These are phyloP conservation scores for Myzus persicae DNA, from an alignment of 1,140 invertebrate genomes.

Conservation along the genomic window DNA sequence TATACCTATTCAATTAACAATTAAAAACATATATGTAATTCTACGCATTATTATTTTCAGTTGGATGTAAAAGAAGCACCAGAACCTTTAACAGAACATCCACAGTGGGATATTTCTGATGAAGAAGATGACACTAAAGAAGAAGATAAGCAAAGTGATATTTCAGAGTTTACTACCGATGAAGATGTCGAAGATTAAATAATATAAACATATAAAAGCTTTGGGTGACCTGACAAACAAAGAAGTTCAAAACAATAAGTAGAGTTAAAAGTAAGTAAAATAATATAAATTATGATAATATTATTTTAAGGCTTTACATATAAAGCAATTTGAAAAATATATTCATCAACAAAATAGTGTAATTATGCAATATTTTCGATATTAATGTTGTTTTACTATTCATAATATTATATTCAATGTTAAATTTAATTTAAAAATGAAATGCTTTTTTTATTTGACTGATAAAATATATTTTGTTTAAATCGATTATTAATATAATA, in stretches of 20 bases:
- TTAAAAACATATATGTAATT: background rate
- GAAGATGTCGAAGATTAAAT: conserved; percentile 71
- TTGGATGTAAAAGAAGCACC: conserved; percentile 95
- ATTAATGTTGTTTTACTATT: conserved; percentile 16
- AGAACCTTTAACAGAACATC: conserved; percentile 87
- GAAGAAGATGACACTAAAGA: conserved; percentile 82
- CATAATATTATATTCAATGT: conserved; percentile 16
- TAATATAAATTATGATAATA: conserved; percentile 25
- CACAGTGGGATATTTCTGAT: conserved; percentile 95
- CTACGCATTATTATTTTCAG: conserved; percentile 65
- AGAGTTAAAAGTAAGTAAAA: conserved; percentile 36
- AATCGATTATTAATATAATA: conserved; percentile 9
- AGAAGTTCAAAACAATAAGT: conserved; percentile 50
- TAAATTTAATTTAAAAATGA: conserved; percentile 13
- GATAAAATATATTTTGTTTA: conserved; percentile 36
- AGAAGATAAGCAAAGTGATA: conserved; percentile 73
- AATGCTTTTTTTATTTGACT: conserved; percentile 31
- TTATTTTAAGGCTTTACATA: background rate
- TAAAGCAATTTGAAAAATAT: background rate
- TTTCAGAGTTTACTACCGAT: conserved; percentile 77
- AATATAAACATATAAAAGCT: background rate
- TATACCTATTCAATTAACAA: background rate
- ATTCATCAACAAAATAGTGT: background rate
- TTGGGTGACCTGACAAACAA: conserved; percentile 28
- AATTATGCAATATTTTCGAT: background rate